Evolutionary conservation across 2,888 invertebrate genomes (phyloP).

Genomic region (Pocota personata): DNA sequence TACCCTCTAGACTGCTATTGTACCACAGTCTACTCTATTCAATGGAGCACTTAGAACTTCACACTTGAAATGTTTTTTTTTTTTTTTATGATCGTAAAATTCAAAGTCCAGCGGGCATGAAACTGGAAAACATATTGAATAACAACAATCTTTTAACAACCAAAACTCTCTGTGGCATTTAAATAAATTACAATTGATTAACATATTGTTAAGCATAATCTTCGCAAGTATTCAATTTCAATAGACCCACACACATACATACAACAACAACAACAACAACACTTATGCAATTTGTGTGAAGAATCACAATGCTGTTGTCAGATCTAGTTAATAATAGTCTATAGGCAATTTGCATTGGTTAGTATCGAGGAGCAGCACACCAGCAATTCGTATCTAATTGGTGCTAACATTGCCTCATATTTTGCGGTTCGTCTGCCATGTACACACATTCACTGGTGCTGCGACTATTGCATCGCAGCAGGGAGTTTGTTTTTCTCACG

Average conservation of each 20-base stretch:
- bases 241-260: not conserved
- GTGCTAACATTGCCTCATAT: slow-evolving; percentile 70
- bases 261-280: slow-evolving; percentile 4
- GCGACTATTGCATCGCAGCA: slow-evolving; percentile 53
- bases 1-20: no score
- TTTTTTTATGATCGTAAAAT: no score
- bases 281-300: slow-evolving; percentile 72
- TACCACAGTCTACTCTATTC: not conserved
- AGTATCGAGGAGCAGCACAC: slow-evolving; percentile 29
- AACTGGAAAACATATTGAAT: slow-evolving; percentile 12
- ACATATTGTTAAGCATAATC: slow-evolving; percentile 65
- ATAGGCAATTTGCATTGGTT: slow-evolving; percentile 69
- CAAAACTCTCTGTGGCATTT: slow-evolving; percentile 44
- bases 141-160: slow-evolving; percentile 7
- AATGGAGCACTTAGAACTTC: not conserved
- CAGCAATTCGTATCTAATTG: slow-evolving; percentile 64
- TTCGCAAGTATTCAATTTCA: slow-evolving; percentile 58
- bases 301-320: slow-evolving; percentile 65
- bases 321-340: slow-evolving; percentile 68
- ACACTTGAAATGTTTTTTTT: no score
- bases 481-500: slow-evolving; percentile 63
- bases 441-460: slow-evolving; percentile 3
- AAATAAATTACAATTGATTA: slow-evolving; percentile 70
- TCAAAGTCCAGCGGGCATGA: not conserved
- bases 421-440: slow-evolving; percentile 66